Base-by-base conservation (phyloP, 2,113 vertebrate species). In the Ciconia maguari region DNA sequence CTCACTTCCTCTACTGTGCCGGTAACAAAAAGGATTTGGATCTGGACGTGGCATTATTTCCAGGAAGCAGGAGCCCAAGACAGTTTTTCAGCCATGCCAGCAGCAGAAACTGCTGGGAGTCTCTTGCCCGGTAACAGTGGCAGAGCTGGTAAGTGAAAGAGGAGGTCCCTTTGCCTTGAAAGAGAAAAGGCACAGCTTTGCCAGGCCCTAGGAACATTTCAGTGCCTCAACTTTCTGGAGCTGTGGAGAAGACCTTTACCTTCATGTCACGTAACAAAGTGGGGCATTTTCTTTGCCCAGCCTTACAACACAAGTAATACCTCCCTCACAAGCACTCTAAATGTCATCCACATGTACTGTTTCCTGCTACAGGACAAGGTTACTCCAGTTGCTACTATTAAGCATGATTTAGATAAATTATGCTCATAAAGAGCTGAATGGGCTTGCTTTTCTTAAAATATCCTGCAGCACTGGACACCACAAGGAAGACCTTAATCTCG, bases 201-300 rank as follows among this genome's bases (percentile, higher is more conserved):
- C 20, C 24, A 62, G 29, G 25, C 11, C 18, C 20, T 44, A 21
- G 54, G 62, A 48, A 4, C 13, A n/a, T 65, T 74, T 76, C 27
- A 36, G 29, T 49, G n/a, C 42, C n/a, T 62, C 52, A 16, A 1
- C 18, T 46, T 41, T 66, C 57, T 62, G 34, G 12, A 78, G 48
- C 7, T 25, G 54, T 30, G 26, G 29, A 54, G 79, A 86, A 79
- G 32, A 25, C 38, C 16, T 86, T 70, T 72, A 30, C 10, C 36
- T 62, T 71, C 30, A 44, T 10, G 24, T 7, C n/a, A 58, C 0
- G 0, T 44, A 49, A 48, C 3, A 19, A 44, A 57, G 13, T 3
- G 10, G 26, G 32, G 10, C 7, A 41, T 64, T 86, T 91, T 75
- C 42, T 32, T 36, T 49, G 5, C 30, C 52, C 57, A 51, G 15